Base-by-base conservation (phyloP, 2,113 vertebrate species). In the Eclectus roratus region DNA sequence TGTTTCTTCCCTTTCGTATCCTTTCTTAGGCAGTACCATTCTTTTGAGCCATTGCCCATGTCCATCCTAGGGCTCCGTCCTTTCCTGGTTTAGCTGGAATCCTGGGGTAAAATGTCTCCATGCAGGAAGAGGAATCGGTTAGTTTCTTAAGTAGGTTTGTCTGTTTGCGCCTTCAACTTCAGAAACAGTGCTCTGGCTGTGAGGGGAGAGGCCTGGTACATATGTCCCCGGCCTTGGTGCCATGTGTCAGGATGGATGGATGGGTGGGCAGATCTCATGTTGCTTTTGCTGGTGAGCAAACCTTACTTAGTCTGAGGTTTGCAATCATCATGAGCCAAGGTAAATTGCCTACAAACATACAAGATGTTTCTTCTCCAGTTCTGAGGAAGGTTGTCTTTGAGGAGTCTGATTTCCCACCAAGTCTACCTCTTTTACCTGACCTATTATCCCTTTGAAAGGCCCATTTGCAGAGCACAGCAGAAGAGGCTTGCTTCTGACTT, bases 361-460 rank as follows among this genome's bases (percentile, higher is more conserved):
- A 90, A 52, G 10, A 72, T 65, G 19, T 72, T 94, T 91, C 85
- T 96, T 93, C 86, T 95, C 13, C 91, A 63, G 41, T 89, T 95
- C 70, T 89, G 77, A 93, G 78, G 63, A 88, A 87, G 49, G 14
- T 69, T 74, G 52, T 47, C 73, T 53, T 85, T 92, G 39, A 89
- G 70, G 6, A 87, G 14, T 33, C 56, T 41, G 52, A 53, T 60
- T 80, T 76, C 65, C 56, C 44, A 69, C 41, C n/a, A 69, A 18
- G 15, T 85, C 66, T 20, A 37, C 39, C 64, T 72, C 70, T 79
- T 91, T 89, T 87, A 72, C 52, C 73, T 88, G 61, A 72, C 56
- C 24, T 58, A 11, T 80, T 76, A 24, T n/a, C 14, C 43, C 72
- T 91, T 91, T 89, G 80, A 61, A 74, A 80, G 85, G 72, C 76